Evolutionary conservation across 2,113 vertebrate genomes (phyloP).

Genomic region (Tyto alba): DNA sequence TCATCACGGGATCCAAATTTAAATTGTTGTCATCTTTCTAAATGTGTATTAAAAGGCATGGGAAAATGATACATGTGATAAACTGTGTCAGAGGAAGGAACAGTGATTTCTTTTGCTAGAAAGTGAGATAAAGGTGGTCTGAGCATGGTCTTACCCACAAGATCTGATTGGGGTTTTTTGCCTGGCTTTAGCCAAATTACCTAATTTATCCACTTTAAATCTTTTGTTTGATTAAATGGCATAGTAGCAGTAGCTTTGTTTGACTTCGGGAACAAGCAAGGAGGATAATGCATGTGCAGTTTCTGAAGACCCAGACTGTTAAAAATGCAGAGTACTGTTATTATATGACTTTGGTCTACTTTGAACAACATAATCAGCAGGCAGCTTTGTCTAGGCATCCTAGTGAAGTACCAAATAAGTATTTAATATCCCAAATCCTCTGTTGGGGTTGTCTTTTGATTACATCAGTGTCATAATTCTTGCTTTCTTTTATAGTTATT

Average conservation of each 20-base stretch:
- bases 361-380: not conserved
- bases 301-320: not conserved
- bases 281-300: not conserved
- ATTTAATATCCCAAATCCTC: not conserved
- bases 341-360: not conserved
- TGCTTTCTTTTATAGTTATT: not conserved
- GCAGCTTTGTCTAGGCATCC: not conserved
- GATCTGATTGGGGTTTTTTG: not conserved
- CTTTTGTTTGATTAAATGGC: not conserved
- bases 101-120: not conserved
- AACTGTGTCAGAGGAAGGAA: not conserved
- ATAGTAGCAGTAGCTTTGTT: not conserved
- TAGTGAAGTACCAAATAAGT: not conserved
- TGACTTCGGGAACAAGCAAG: not conserved
- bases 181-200: not conserved
- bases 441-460: not conserved
- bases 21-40: not conserved
- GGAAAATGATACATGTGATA: not conserved
- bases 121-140: not conserved
- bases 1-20: not conserved
- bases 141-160: not conserved
- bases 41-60: not conserved
- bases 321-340: not conserved
- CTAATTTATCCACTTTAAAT: not conserved
- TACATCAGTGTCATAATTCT: not conserved